Evolutionary conservation across 2,888 invertebrate species (phyloP).

Genomic region (Invenusta paracnida): DNA sequence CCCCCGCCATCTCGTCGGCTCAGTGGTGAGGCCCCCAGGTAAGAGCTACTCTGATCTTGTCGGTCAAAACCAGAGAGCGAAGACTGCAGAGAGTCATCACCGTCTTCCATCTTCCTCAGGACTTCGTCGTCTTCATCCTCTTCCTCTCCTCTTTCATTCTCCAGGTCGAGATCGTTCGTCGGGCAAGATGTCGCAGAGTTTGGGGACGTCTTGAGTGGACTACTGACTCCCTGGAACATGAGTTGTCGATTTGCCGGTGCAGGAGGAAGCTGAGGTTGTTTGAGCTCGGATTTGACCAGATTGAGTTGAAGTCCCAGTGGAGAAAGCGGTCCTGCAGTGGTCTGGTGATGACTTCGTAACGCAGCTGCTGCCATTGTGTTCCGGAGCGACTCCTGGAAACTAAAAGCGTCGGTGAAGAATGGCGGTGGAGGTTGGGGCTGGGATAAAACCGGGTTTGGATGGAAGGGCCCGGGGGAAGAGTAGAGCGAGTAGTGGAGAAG

Average conservation of each 20-base stretch:
- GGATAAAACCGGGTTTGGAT: not conserved
- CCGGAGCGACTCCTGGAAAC: not conserved
- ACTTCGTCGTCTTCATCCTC: not conserved
- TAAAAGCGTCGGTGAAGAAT: not conserved
- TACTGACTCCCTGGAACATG: too few relatives aligned
- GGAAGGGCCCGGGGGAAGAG: not conserved
- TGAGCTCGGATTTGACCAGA: not conserved
- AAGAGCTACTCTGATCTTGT: not conserved
- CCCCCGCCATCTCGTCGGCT: not conserved
- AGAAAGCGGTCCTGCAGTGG: not conserved
- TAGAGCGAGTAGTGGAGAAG: slow-evolving; percentile 1
- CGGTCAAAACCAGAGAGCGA: not conserved
- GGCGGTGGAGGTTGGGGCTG: not conserved
- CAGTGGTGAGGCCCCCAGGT: not conserved
- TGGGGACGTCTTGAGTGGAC: not conserved
- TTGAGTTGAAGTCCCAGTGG: not conserved
- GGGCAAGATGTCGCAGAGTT: not conserved
- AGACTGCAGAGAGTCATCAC: not conserved
- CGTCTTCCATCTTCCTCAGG: not conserved
- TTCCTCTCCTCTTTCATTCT: not conserved
- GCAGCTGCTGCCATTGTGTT: not conserved
- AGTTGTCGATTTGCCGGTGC: too few relatives aligned
- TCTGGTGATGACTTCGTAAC: not conserved
- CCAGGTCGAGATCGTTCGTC: not conserved
- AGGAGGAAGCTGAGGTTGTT: too few relatives aligned